phyloP scores from a whole-genome alignment of 2,888 invertebrate genomes.

The Timema podura region DNA sequence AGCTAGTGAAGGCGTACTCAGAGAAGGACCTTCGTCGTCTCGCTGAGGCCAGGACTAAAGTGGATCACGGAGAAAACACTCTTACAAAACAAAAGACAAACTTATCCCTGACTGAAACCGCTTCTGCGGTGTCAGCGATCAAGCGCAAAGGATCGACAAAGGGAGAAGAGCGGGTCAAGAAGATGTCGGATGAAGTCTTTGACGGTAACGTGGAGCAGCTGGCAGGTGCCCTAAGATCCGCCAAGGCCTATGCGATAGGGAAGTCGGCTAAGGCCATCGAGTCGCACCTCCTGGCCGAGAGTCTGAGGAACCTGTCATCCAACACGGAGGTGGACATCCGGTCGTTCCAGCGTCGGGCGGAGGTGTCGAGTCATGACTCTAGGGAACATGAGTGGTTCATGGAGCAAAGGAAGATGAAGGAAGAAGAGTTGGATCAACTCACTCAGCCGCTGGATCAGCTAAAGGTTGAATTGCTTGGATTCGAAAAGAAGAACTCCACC shows the following conservation, averaged over 20 bases:
- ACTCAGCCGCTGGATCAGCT: slow-evolving; percentile 56
- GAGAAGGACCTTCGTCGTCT: slow-evolving; percentile 62
- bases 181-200: slow-evolving; percentile 44
- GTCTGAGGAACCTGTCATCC: slow-evolving; percentile 50
- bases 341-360: slow-evolving; percentile 40
- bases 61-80: slow-evolving; percentile 51
- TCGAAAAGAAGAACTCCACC: slow-evolving; percentile 56
- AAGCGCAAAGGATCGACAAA: slow-evolving; percentile 38
- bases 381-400: slow-evolving; percentile 44
- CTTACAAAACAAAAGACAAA: slow-evolving; percentile 46
- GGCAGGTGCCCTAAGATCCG: slow-evolving; percentile 43
- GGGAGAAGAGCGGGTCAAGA: slow-evolving; percentile 42
- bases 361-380: slow-evolving; percentile 40
- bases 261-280: slow-evolving; percentile 72
- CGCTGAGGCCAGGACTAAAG: slow-evolving; percentile 65
- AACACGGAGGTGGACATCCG: slow-evolving; percentile 46
- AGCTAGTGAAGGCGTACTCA: slow-evolving; percentile 61
- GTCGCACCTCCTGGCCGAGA: slow-evolving; percentile 52
- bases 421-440: slow-evolving; percentile 51
- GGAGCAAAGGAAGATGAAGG: slow-evolving; percentile 38
- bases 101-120: slow-evolving; percentile 27
- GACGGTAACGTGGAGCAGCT: slow-evolving; percentile 50
- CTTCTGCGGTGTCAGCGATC: slow-evolving; percentile 28
- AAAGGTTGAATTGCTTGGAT: slow-evolving; percentile 59
- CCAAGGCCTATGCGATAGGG: slow-evolving; percentile 58